A percentile compares a stretch with the other conserved stretches of the same genome.
These are phyloP conservation scores for Yponomeuta cagnagella DNA, from an alignment of 2,888 invertebrate species.

Conservation along the genomic window DNA sequence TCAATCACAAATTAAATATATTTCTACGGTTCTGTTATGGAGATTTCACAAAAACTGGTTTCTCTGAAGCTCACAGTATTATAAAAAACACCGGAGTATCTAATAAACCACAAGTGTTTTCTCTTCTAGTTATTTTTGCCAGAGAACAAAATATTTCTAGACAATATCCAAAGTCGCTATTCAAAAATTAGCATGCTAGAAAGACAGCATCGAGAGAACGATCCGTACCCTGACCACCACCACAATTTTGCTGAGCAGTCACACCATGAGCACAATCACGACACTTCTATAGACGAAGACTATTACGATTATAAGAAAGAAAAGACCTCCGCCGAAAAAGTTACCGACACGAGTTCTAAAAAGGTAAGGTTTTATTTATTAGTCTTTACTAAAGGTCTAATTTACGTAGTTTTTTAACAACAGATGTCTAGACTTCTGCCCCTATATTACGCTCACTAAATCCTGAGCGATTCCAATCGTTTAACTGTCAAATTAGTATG, in stretches of 20 bases:
- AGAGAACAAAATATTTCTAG: conserved; percentile 1
- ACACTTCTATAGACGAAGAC: conserved; percentile 29
- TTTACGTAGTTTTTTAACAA: no score
- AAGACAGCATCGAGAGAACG: neutral
- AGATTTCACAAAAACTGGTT: no score
- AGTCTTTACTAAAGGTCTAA: neutral
- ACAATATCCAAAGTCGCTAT: neutral
- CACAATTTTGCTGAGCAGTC: neutral
- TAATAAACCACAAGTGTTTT: no score
- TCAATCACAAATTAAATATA: no score
- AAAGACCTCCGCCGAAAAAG: conserved; percentile 18
- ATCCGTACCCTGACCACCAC: neutral
- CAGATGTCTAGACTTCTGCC: no score
- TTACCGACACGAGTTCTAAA: neutral
- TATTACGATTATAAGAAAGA: conserved; percentile 30
- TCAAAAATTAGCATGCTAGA: neutral
- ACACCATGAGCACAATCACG: neutral
- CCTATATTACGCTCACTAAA: no score
- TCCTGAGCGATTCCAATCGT: no score
- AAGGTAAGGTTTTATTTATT: neutral
- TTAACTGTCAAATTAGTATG: no score
- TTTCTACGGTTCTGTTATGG: no score
- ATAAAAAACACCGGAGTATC: no score
- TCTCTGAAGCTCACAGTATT: no score
- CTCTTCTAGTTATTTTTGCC: conserved; percentile 11